A percentile compares a stretch with the other conserved stretches of the same genome.
Evolutionary conservation across 2,113 vertebrate genomes (phyloP).

Genomic region (Podilymbus podiceps): DNA sequence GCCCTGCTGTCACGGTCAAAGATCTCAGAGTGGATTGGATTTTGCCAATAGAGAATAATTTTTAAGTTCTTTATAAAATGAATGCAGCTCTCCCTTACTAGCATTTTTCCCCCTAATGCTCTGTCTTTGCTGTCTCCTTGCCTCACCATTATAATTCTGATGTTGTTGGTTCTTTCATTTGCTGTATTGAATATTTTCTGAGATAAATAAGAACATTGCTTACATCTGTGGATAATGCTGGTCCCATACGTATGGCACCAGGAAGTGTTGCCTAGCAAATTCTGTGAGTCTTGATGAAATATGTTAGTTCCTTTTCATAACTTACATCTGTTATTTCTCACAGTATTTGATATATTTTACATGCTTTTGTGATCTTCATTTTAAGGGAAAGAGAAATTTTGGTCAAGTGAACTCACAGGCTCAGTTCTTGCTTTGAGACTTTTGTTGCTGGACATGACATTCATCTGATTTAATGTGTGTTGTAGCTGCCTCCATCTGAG

Average conservation of each 20-base stretch:
- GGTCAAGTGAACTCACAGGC: background rate
- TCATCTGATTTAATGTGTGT: background rate
- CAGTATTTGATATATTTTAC: background rate
- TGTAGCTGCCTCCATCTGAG: background rate
- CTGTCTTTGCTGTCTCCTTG: background rate
- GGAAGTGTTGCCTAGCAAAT: slow-evolving; percentile 48
- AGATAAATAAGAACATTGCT: slow-evolving; percentile 16
- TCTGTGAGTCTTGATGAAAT: background rate
- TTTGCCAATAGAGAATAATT: background rate
- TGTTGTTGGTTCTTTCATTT: background rate
- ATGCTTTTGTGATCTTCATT: background rate
- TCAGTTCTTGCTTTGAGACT: background rate
- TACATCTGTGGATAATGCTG: slow-evolving; percentile 3
- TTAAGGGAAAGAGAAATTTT: background rate
- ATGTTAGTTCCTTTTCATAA: slow-evolving; percentile 10
- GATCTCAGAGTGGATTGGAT: background rate
- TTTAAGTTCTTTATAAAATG: background rate
- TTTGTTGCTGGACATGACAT: background rate
- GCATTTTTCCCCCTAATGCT: background rate
- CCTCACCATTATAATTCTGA: background rate
- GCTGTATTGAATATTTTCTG: background rate
- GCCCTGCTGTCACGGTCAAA: background rate
- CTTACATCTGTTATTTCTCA: background rate
- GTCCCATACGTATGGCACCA: background rate
- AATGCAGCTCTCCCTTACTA: background rate